These are phyloP conservation scores for Cephalophus harveyi DNA, from an alignment of 2,113 vertebrate species.

Conservation along the genomic window DNA sequence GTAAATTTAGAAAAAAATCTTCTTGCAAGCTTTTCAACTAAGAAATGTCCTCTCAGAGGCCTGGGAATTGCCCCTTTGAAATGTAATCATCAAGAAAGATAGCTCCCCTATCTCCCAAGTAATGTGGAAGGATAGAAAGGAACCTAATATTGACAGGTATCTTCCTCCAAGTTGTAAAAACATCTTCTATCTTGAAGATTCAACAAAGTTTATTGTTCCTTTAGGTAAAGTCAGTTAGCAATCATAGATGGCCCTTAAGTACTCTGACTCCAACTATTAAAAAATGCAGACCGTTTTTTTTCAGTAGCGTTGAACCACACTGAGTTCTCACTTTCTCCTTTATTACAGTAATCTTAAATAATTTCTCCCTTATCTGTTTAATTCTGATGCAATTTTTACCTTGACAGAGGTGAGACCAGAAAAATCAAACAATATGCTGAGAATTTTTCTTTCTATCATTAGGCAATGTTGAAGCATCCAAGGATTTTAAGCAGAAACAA, in stretches of 20 bases:
- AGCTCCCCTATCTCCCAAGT: background rate
- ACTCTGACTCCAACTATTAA: background rate
- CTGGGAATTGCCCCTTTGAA: background rate
- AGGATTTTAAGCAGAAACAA: background rate
- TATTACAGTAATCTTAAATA: background rate
- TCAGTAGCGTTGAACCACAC: background rate
- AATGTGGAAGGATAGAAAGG: background rate
- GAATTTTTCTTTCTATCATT: background rate
- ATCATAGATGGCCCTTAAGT: background rate
- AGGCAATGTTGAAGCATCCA: background rate
- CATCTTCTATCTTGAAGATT: background rate
- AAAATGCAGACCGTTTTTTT: background rate
- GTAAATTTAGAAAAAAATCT: background rate
- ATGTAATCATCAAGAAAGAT: background rate
- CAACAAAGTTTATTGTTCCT: background rate
- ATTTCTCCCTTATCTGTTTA: background rate
- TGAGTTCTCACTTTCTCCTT: background rate
- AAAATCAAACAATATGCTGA: background rate
- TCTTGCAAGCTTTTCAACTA: background rate
- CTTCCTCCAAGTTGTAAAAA: background rate
- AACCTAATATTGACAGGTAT: background rate
- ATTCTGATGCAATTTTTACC: background rate
- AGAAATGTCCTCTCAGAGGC: background rate
- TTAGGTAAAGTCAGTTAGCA: background rate
- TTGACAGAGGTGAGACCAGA: background rate